Percentiles rank a stretch among this genome's conserved stretches.
Conservation (phyloP, 2,113 vertebrate species). For the Thamnaconus septentrionalis region DNA sequence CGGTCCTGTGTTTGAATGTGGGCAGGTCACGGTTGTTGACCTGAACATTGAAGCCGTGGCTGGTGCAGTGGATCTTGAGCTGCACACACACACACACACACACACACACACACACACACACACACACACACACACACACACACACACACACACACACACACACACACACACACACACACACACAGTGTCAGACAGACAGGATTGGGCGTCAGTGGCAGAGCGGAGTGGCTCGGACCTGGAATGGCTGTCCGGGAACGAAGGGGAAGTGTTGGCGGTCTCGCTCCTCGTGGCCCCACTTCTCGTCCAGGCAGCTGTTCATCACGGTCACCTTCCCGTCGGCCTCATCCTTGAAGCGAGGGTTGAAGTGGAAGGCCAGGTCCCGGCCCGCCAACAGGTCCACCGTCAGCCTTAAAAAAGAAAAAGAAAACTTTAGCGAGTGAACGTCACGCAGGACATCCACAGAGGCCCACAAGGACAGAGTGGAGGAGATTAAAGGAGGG, state of each 20-base stretch:
- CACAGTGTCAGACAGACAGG: not conserved
- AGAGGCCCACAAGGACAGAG: not conserved
- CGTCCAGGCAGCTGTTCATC: conserved; percentile 35
- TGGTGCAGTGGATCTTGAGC: conserved; percentile 57
- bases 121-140: not conserved
- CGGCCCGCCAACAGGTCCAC: not conserved
- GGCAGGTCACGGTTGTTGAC: conserved; percentile 34
- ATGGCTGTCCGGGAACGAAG: conserved; percentile 29
- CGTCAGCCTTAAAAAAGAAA: conserved; percentile 38
- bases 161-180: not conserved
- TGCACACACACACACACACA: conserved; percentile 29
- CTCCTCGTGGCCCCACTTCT: conserved; percentile 57
- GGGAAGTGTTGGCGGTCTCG: conserved; percentile 25
- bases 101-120: not conserved
- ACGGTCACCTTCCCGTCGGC: conserved; percentile 16
- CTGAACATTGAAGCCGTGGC: conserved; percentile 21
- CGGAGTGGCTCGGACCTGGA: conserved; percentile 41
- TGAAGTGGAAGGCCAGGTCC: conserved; percentile 56
- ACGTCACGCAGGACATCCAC: not conserved
- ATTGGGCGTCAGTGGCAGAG: not conserved
- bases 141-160: conserved; percentile 10
- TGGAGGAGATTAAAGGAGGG: not conserved
- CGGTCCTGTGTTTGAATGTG: conserved; percentile 29
- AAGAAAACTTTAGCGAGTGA: not conserved
- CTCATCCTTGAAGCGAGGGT: conserved; percentile 61